Percentiles rank a stretch among this genome's conserved stretches.
These are phyloP conservation scores for Sciurus carolinensis DNA, from an alignment of 2,797 vertebrate species.

Conservation along the genomic window DNA sequence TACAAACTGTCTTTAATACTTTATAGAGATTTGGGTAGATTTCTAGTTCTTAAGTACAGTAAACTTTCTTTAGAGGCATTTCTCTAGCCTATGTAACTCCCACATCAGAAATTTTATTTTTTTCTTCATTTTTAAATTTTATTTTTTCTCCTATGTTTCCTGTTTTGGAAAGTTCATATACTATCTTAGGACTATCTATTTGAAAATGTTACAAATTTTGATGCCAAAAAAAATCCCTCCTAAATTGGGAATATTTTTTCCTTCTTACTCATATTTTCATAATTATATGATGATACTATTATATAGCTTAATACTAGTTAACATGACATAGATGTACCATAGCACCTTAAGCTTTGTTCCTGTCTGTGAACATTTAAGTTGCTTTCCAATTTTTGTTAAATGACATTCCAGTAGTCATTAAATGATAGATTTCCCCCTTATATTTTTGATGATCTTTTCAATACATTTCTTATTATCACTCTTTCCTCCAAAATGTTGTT, in stretches of 20 bases:
- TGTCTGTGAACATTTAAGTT: not conserved
- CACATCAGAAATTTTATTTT: conserved; percentile 54
- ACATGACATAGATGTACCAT: not conserved
- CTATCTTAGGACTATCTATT: not conserved
- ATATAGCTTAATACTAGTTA: not conserved
- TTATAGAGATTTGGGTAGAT: not conserved
- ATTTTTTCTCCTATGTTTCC: conserved; percentile 29
- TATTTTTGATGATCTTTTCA: not conserved
- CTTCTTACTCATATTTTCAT: conserved; percentile 14
- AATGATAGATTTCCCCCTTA: not conserved
- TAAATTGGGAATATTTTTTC: not conserved
- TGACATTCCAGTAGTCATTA: not conserved
- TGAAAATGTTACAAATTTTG: conserved; percentile 25
- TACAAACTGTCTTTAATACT: not conserved
- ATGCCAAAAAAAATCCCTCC: not conserved
- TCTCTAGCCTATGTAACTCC: conserved; percentile 15
- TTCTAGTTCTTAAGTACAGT: not conserved
- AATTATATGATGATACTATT: not conserved
- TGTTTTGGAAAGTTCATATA: not conserved
- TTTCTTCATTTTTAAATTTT: conserved; percentile 17
- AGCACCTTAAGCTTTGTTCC: not conserved
- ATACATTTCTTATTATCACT: not conserved
- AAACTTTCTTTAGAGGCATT: conserved; percentile 44
- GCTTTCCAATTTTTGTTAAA: not conserved
- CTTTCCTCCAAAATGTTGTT: conserved; percentile 25